Evolutionary conservation across 2,797 vertebrate species (phyloP).

Genomic region (Eleutherodactylus coqui): DNA sequence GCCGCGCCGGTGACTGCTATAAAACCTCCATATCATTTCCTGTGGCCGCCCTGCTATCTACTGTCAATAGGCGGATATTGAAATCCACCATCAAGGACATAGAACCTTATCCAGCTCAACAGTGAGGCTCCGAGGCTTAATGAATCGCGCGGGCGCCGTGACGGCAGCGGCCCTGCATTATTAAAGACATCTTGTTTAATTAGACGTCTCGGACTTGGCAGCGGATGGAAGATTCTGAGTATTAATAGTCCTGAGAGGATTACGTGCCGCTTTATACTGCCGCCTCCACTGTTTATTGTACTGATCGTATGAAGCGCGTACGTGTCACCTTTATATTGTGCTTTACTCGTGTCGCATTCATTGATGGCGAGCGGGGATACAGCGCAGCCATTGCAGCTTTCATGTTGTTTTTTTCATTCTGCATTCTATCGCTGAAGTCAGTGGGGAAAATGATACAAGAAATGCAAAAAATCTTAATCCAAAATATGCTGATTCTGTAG

Average conservation of each 20-base stretch:
- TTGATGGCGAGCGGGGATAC: too few species aligned
- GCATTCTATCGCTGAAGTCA: too few species aligned
- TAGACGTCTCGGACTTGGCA: slow-evolving; percentile 66
- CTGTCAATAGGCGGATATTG: slow-evolving; percentile 92
- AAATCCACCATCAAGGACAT: slow-evolving; percentile 71
- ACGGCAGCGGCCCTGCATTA: slow-evolving; percentile 66
- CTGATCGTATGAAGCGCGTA: neutral
- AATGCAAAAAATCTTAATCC: neutral
- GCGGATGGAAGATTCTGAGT: slow-evolving; percentile 50
- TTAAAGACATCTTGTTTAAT: slow-evolving; percentile 66
- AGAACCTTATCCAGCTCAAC: slow-evolving; percentile 65
- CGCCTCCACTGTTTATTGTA: too few species aligned
- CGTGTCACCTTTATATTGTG: neutral
- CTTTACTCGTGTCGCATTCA: neutral
- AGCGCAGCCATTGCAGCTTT: too few species aligned
- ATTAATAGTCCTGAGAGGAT: slow-evolving; percentile 1
- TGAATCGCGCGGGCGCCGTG: slow-evolving; percentile 66
- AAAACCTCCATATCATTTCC: slow-evolving; percentile 88
- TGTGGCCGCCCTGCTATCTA: slow-evolving; percentile 77
- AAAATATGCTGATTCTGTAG: too few species aligned
- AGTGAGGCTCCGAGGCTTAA: slow-evolving; percentile 61
- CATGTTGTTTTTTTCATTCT: too few species aligned
- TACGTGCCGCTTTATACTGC: neutral
- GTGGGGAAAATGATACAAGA: too few species aligned
- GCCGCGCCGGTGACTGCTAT: slow-evolving; percentile 77